Conservation (phyloP, 92 coral and sea anemone species). For the Zoanthus gigantus region DNA sequence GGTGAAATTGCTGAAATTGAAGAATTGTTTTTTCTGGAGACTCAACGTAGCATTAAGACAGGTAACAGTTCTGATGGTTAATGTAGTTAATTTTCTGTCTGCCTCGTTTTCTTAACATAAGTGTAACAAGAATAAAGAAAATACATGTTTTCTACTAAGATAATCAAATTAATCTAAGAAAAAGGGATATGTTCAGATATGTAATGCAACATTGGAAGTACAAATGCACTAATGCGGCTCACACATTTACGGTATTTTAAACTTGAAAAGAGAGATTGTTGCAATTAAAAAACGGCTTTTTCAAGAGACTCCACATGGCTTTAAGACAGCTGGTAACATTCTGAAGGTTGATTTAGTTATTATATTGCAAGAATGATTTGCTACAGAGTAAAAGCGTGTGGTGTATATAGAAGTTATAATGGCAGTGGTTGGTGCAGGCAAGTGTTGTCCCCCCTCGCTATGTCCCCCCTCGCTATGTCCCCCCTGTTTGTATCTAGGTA, state of each 20-base stretch:
- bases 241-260: not conserved
- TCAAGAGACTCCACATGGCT: not conserved
- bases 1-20: not conserved
- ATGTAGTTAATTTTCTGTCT: not conserved
- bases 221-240: no score
- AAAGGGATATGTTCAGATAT: no score
- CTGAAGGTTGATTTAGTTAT: not conserved
- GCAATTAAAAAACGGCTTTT: not conserved
- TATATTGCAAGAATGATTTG: no score
- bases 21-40: not conserved
- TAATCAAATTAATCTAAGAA: no score
- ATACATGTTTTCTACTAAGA: no score
- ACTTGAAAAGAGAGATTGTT: conserved; percentile 25
- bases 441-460: no score
- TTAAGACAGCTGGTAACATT: not conserved
- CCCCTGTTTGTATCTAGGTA: no score
- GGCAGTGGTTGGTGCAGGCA: no score
- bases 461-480: no score
- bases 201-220: no score
- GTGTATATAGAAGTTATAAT: no score
- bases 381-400: no score
- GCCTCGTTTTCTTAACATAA: not conserved
- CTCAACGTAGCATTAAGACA: not conserved
- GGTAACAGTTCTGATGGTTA: not conserved
- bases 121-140: not conserved